Base-by-base conservation (phyloP, 2,797 vertebrate genomes). In the Acomys russatus region DNA sequence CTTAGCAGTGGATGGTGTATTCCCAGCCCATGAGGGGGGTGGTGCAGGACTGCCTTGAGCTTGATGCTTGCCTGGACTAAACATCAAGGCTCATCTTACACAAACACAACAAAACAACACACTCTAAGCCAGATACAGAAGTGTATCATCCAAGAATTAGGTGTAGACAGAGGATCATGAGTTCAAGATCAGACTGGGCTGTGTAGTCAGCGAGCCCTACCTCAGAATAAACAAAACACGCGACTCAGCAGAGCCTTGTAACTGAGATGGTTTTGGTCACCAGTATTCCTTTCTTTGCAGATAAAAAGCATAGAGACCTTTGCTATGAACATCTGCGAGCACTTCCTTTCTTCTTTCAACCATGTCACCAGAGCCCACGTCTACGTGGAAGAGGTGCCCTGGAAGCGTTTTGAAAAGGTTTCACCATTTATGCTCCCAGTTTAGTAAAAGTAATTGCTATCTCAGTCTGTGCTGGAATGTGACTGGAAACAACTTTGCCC, bases 361-460 rank as follows among this genome's bases (percentile, higher is more conserved):
- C 99, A 99, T 86, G 99, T 99, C 91, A 97, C 97, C 1, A 98
- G 98, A 94, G 99, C 98, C 97, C 99, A 98, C 84, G 98, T 99
- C 91, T 98, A 99, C 38, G 97, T 99, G 97, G 99, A 99, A 96
- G 99, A 99, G 98, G 99, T 98, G 44, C 99, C 99, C 14, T 99
- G 99, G 99, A 99, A 98, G 97, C 99, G 99, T 96, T 97, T 99
- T 88, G 98, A 99, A 63, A 99, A 99, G 99, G 99, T 99, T 98
- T 30, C 61, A 9, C 94, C 66, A 94, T 91, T 89, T 94, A n/a
- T 76, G 86, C 6, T 94, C 38, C 85, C n/a, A 18, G 35, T 90
- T 95, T 97, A 92, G 80, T 80, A 35, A 93, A 91, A 92, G 66
- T 85, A 96, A 61, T 51, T 82, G 88, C 33, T 28, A 80, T 73